phyloP scores from a whole-genome alignment of 2,888 invertebrate species.

The Anagyrus pseudococci region DNA sequence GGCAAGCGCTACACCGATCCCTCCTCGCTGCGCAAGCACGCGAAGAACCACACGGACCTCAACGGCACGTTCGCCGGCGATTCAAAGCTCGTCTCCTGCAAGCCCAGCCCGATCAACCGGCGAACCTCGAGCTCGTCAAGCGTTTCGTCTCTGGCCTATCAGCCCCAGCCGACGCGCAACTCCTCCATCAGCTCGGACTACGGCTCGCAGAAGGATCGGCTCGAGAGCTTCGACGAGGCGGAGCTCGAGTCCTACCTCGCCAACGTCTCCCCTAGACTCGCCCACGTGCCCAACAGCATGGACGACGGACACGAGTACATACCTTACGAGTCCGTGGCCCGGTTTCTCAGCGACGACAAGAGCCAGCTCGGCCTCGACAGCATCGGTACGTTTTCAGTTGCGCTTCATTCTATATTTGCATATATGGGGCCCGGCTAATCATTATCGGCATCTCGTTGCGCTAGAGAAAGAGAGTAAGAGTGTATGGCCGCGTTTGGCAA shows the following conservation, averaged over 20 bases:
- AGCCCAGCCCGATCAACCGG: conserved; percentile 1
- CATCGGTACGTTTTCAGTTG: conserved; percentile 41
- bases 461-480: no score
- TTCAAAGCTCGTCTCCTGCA: not conserved
- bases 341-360: conserved; percentile 50
- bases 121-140: conserved; percentile 35
- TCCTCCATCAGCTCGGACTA: conserved; percentile 33
- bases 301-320: conserved; percentile 55
- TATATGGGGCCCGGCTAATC: no score
- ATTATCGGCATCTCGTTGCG: no score
- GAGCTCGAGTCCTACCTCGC: conserved; percentile 26
- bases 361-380: conserved; percentile 42
- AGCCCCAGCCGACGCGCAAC: not conserved
- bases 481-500: not conserved
- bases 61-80: not conserved
- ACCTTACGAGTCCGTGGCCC: conserved; percentile 54
- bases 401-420: no score
- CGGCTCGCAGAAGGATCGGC: conserved; percentile 28
- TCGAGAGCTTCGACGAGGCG: conserved; percentile 28
- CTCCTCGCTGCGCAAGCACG: conserved; percentile 90
- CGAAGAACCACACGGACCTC: conserved; percentile 74
- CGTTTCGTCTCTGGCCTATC: conserved; percentile 24
- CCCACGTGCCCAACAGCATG: conserved; percentile 41
- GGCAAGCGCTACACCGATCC: conserved; percentile 94
- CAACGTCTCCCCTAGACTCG: conserved; percentile 14